phyloP scores from a whole-genome alignment of 2,797 vertebrate genomes.

The Scolopax bukidnonensis region DNA sequence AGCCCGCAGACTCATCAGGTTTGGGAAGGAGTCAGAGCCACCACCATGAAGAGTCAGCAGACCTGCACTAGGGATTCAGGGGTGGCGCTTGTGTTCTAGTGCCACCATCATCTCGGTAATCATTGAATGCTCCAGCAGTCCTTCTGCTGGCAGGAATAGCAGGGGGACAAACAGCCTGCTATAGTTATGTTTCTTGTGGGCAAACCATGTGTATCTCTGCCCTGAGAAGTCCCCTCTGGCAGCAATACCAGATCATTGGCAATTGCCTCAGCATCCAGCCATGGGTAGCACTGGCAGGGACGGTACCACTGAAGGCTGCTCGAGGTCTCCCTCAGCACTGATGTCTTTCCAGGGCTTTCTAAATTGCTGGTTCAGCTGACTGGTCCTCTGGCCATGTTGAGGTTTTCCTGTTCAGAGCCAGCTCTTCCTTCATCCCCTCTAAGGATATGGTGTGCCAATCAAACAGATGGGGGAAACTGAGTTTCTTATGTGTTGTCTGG shows the following conservation, averaged over 20 bases:
- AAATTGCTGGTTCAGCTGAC: background rate
- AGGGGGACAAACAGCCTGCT: background rate
- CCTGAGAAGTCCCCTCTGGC: background rate
- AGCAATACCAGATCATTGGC: background rate
- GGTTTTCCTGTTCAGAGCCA: background rate
- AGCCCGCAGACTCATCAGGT: background rate
- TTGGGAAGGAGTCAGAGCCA: background rate
- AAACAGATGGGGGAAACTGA: background rate
- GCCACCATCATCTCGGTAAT: background rate
- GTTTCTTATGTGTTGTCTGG: background rate
- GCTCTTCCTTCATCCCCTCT: background rate
- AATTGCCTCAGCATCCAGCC: background rate
- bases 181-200: background rate
- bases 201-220: background rate
- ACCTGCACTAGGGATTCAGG: background rate
- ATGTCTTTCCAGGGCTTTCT: background rate
- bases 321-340: background rate
- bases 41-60: background rate
- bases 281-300: rapidly evolving
- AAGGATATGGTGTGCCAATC: background rate
- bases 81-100: background rate
- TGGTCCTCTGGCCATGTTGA: background rate
- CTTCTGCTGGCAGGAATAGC: background rate
- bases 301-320: background rate
- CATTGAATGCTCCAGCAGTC: background rate